These are phyloP conservation scores for Myotis pilosus DNA, from an alignment of 2,797 vertebrate genomes.

Conservation along the genomic window DNA sequence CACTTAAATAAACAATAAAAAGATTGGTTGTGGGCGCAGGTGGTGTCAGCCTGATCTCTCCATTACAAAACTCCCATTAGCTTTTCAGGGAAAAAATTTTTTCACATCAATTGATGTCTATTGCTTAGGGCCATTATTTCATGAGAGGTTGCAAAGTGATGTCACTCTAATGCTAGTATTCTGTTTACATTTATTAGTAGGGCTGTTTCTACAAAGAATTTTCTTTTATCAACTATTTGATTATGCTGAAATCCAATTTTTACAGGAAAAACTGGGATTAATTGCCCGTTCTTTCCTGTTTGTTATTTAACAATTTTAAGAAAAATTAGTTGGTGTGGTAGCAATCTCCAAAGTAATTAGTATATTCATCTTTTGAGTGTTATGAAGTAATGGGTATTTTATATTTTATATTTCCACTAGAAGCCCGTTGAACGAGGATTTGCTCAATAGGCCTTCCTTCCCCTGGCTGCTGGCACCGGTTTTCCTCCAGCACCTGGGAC, in stretches of 20 bases:
- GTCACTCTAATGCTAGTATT: not conserved
- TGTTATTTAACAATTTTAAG: conserved; percentile 2
- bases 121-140: not conserved
- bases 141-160: not conserved
- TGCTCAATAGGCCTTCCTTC: too few species aligned
- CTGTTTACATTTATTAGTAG: not conserved
- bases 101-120: not conserved
- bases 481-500: too few species aligned
- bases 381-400: not conserved
- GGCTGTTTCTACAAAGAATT: not conserved
- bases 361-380: not conserved
- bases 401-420: not conserved
- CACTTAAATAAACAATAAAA: not conserved
- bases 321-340: not conserved
- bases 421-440: too few species aligned
- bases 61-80: not conserved
- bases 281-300: not conserved
- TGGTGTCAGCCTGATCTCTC: not conserved
- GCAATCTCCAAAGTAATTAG: not conserved
- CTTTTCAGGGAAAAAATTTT: not conserved
- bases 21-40: not conserved
- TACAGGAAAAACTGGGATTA: not conserved
- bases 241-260: not conserved
- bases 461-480: too few species aligned
- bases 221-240: not conserved